Evolutionary conservation across 2,113 vertebrate genomes (phyloP).

Genomic region (Hypomesus transpacificus): DNA sequence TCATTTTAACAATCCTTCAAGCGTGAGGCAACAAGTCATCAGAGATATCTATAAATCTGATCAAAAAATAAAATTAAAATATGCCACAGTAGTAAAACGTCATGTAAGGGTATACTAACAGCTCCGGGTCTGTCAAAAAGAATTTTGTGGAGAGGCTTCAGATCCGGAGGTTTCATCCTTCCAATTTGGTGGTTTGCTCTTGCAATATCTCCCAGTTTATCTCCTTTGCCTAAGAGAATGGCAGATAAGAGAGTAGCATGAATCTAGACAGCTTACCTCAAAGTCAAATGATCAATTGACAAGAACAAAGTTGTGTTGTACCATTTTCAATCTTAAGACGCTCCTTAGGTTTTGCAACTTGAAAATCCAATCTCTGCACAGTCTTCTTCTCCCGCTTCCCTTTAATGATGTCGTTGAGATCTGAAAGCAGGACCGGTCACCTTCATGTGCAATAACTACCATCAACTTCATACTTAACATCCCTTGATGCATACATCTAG

Average conservation of each 20-base stretch:
- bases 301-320: slow-evolving; percentile 47
- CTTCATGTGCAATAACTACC: too few relatives aligned
- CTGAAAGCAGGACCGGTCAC: slow-evolving; percentile 25
- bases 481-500: too few relatives aligned
- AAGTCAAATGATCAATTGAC: too few relatives aligned
- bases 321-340: slow-evolving; percentile 86
- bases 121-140: slow-evolving; percentile 92
- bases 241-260: not conserved
- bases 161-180: slow-evolving; percentile 89
- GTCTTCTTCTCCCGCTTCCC: slow-evolving; percentile 94
- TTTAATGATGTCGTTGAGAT: slow-evolving; percentile 75
- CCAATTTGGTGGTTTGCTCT: slow-evolving; percentile 85
- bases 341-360: slow-evolving; percentile 82
- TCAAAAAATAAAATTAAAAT: too few relatives aligned
- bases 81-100: too few relatives aligned
- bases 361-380: slow-evolving; percentile 86
- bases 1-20: slow-evolving; percentile 7
- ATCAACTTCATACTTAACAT: too few relatives aligned
- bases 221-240: slow-evolving; percentile 77
- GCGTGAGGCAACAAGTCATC: too few relatives aligned
- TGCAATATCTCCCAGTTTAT: slow-evolving; percentile 92
- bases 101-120: slow-evolving; percentile 70
- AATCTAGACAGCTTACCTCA: too few relatives aligned
- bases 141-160: slow-evolving; percentile 90
- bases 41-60: too few relatives aligned